Evolutionary conservation across 2,113 vertebrate species (phyloP).

Genomic region (human): DNA sequence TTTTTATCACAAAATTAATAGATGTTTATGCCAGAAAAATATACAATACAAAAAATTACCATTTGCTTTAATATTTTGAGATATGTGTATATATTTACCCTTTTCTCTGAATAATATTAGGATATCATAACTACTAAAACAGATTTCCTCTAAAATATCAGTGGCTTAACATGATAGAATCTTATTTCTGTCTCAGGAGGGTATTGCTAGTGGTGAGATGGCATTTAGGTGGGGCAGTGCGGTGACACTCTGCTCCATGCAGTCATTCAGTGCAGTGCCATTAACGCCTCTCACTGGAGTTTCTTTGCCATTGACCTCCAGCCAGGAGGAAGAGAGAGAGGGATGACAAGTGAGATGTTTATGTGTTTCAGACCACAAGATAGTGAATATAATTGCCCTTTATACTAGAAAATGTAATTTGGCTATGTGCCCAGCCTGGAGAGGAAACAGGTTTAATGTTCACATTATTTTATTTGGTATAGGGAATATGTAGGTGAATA

Average conservation of each 20-base stretch:
- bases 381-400: background rate
- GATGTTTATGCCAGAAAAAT: background rate
- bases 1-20: background rate
- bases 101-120: background rate
- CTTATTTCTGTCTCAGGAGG: background rate
- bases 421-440: background rate
- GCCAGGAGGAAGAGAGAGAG: background rate
- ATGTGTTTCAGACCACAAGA: background rate
- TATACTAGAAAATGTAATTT: background rate
- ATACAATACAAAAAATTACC: background rate
- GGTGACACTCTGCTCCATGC: fast-evolving
- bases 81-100: background rate
- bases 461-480: background rate
- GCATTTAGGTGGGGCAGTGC: too few relatives aligned
- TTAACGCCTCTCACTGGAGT: background rate
- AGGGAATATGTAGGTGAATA: background rate
- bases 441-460: background rate
- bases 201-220: background rate
- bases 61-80: background rate
- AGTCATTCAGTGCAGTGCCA: background rate
- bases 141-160: background rate
- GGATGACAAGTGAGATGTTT: background rate
- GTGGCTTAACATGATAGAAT: background rate
- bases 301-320: background rate
- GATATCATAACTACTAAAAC: background rate